Evolutionary conservation across 2,888 invertebrate species (phyloP), one percentile per base, ranked within the genome.

Genomic region (Andrena bucephala): DNA sequence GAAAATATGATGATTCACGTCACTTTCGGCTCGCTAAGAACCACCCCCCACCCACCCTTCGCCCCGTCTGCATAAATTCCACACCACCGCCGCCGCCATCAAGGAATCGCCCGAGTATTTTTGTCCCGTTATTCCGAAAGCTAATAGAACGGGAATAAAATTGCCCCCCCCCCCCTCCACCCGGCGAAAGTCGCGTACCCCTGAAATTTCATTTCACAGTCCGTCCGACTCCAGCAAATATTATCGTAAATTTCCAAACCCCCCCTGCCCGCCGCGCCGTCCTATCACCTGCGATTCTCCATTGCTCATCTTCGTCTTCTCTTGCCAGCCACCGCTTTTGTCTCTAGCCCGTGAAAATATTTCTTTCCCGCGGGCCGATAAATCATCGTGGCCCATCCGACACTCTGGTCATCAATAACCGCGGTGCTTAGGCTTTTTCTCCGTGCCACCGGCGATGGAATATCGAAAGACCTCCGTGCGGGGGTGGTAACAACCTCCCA

Each of bases 401-500:
- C 88, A 79, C 83, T 72, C 70, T 77, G 88, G 70, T 87, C 87
- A 83, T 87, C 87, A 86, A 86, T 87, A 87, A 87, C 86, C 60
- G 68, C 33, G 77, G 78, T 77, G 87, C 85, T 88, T 83, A 84
- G 85, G 79, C 82, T 79, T 86, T 84, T 88, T 87, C 83, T 69
- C 62, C 50, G 48, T 62, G 72, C 75, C 76, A 62, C 65, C 67
- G 52, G 60, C 82, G 70, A 66, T 52, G 76, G 80, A 86, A 83
- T 85, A 88, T 85, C 83, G 86, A 87, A 77, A 75, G 52, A 82
- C 62, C 63, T 16, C 16, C 63, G 70, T 42, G 66, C 27, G 20
- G 48, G n/a, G 16, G 16, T 8, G 24, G 59, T 36, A 31, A 13
- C 33, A 29, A 48, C 36, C 24, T 42, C 13, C 36, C 36, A 36